Evolutionary conservation across 2,113 vertebrate species (phyloP), one percentile per base, ranked within the genome.

Genomic region (Mola mola): DNA sequence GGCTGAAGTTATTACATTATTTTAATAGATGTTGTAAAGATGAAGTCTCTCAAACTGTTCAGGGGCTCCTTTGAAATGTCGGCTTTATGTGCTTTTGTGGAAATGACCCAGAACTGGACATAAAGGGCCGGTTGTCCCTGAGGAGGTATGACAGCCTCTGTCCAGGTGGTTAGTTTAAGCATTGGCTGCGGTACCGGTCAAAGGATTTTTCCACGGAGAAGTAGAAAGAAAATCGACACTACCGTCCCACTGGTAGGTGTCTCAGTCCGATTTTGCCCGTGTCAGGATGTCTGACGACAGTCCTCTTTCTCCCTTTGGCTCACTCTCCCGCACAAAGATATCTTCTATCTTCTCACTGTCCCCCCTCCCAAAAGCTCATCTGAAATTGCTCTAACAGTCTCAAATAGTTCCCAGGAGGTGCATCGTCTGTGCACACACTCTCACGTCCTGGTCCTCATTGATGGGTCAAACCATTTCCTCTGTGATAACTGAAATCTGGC

Each of bases 341-440:
- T 60, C 57, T 44, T 36, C 24, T n/a, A n/a, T 71, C 48, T 28
- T 53, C 66, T 74, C 64, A 60, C 67, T 53, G 55, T 38, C 64
- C 59, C 61, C 20, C 43, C 37, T 36, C 55, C 37, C 43, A 58
- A 82, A 66, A 79, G 74, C 75, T 85, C 81, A 79, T 87, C 78
- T 74, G 78, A 83, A 79, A 68, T 66, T 65, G 72, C 72, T 84
- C 72, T 87, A 86, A 85, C 78, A 44, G 76, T 79, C 80, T 75
- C 66, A 78, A 86, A 90, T 81, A 77, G 66, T 70, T 81, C 87
- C 83, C 82, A 24, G 36, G 83, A 83, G 83, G 84, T 66, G 57
- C 66, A 76, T 83, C 80, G 68, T 77, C 64, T 63, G 51, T 12
- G 25, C 59, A 62, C 72, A 65, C 66, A 15, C 36, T 38, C 36